Evolutionary conservation across 2,888 invertebrate species (phyloP).

Genomic region (Disparrhopalites patrizii): DNA sequence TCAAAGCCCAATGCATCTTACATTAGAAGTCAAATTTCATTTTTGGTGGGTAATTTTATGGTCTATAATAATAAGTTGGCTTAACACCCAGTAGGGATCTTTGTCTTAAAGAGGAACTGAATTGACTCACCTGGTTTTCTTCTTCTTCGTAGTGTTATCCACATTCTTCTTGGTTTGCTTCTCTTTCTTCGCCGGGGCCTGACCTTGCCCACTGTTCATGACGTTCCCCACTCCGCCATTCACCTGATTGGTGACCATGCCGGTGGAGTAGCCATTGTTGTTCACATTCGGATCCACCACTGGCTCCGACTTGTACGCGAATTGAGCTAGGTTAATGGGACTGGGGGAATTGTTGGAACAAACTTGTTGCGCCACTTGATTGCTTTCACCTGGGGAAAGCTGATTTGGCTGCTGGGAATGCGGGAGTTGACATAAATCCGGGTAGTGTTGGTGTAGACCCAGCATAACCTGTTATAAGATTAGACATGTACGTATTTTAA

Average conservation of each 20-base stretch:
- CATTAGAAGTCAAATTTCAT: not conserved
- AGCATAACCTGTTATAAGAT: conserved; percentile 60
- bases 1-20: conserved; percentile 50
- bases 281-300: not conserved
- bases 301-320: conserved; percentile 41
- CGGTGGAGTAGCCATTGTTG: conserved; percentile 25
- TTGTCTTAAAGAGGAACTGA: not conserved
- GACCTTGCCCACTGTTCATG: conserved; percentile 23
- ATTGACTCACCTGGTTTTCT: conserved; percentile 74
- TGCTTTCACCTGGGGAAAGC: conserved; percentile 19
- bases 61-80: not conserved
- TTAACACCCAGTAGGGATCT: too few relatives aligned
- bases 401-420: conserved; percentile 29
- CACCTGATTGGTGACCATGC: conserved; percentile 11
- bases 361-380: conserved; percentile 26
- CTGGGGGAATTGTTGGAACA: conserved; percentile 41
- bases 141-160: conserved; percentile 83
- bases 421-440: conserved; percentile 44
- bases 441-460: conserved; percentile 56
- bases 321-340: conserved; percentile 44
- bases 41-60: not conserved
- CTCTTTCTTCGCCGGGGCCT: conserved; percentile 44
- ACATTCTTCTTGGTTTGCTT: conserved; percentile 70
- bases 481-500: too few relatives aligned
- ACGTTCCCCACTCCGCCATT: conserved; percentile 28